Evolutionary conservation across 2,888 invertebrate genomes (phyloP).

Genomic region (Cephonodes hylas): DNA sequence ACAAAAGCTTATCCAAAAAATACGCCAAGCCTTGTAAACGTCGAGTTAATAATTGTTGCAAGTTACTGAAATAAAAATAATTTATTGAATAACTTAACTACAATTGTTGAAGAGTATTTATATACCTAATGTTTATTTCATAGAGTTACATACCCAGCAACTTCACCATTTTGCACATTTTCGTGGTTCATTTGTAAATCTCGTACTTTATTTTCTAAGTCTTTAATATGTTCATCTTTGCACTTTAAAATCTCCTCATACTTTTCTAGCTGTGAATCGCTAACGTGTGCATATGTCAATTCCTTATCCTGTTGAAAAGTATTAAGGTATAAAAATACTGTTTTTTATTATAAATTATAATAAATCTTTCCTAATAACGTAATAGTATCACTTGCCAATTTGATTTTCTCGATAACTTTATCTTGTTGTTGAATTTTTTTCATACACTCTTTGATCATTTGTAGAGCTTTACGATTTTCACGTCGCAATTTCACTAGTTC

Average conservation of each 20-base stretch:
- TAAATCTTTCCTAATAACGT: no score
- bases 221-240: conserved; percentile 78
- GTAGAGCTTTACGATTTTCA: conserved; percentile 79
- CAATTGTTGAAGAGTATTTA: background rate
- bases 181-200: conserved; percentile 64
- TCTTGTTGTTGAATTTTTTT: conserved; percentile 78
- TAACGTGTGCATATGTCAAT: conserved; percentile 63
- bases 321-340: background rate
- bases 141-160: conserved; percentile 48
- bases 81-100: background rate
- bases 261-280: conserved; percentile 69
- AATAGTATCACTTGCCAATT: conserved; percentile 49
- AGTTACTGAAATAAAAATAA: conserved; percentile 56
- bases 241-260: conserved; percentile 75
- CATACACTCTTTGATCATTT: conserved; percentile 81
- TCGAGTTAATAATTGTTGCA: conserved; percentile 77
- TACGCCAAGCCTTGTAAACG: conserved; percentile 84
- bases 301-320: conserved; percentile 59
- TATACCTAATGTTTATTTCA: background rate
- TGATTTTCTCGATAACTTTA: conserved; percentile 71
- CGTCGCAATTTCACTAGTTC: conserved; percentile 71
- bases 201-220: conserved; percentile 70
- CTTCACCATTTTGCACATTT: conserved; percentile 49
- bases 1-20: conserved; percentile 83
- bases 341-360: no score